A percentile compares a stretch with the other conserved stretches of the same genome.
Evolutionary conservation across 2,888 invertebrate genomes (phyloP).

Genomic region (Drosophila mulleri): DNA sequence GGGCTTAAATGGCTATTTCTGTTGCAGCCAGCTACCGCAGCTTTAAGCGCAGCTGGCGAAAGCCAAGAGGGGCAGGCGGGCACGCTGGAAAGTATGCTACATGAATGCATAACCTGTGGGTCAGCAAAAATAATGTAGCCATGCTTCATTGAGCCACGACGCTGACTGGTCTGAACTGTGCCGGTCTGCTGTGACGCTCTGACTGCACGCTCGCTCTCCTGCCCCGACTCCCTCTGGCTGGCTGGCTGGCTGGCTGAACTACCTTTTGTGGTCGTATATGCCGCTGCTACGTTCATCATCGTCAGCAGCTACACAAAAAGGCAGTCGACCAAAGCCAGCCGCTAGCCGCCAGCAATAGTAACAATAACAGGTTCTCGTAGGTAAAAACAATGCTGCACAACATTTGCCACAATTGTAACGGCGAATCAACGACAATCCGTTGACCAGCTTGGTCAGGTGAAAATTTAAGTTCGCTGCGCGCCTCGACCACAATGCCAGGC

Average conservation of each 20-base stretch:
- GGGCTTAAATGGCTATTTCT: slow-evolving; percentile 52
- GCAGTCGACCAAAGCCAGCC: slow-evolving; percentile 38
- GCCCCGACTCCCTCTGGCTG: background rate
- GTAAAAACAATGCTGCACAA: slow-evolving; percentile 49
- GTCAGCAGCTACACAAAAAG: slow-evolving; percentile 50
- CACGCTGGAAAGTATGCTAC: slow-evolving; percentile 62
- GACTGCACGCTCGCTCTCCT: background rate
- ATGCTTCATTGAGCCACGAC: slow-evolving; percentile 62
- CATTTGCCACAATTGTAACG: slow-evolving; percentile 51
- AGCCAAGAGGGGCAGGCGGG: background rate
- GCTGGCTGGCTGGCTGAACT: slow-evolving; percentile 11
- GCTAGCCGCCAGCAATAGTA: slow-evolving; percentile 6
- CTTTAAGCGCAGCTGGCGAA: slow-evolving; percentile 36
- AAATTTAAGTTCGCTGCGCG: slow-evolving; percentile 50
- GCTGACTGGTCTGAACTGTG: slow-evolving; percentile 14
- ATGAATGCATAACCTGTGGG: slow-evolving; percentile 67
- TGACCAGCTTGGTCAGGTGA: slow-evolving; percentile 55
- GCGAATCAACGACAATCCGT: slow-evolving; percentile 53
- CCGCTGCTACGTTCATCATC: slow-evolving; percentile 21
- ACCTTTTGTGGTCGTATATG: slow-evolving; percentile 53
- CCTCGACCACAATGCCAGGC: slow-evolving; percentile 20
- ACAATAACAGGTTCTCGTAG: slow-evolving; percentile 17
- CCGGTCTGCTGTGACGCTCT: background rate
- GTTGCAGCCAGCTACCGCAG: slow-evolving; percentile 10
- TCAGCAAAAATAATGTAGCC: slow-evolving; percentile 66